Percentiles rank a stretch among this genome's conserved stretches.
Conservation (phyloP, 2,113 vertebrate species). For the Albula goreensis region DNA sequence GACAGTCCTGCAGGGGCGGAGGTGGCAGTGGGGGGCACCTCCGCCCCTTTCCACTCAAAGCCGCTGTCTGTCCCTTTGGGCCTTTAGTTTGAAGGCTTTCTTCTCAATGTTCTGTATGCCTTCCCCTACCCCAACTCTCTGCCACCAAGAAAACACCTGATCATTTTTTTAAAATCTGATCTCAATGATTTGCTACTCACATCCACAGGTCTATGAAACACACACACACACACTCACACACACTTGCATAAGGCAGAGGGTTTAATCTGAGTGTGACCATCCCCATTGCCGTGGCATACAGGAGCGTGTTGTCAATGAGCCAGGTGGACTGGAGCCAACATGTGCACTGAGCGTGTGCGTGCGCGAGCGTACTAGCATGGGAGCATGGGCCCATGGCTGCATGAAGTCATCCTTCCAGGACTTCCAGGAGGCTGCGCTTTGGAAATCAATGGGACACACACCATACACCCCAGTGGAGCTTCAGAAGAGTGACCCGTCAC, state of each 20-base stretch:
- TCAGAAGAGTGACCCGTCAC: background rate
- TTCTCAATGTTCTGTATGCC: background rate
- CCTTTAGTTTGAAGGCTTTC: background rate
- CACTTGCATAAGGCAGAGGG: background rate
- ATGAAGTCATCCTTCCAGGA: background rate
- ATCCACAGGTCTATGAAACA: background rate
- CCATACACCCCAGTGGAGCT: background rate
- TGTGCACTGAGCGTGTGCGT: background rate
- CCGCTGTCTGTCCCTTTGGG: background rate
- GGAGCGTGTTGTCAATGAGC: background rate
- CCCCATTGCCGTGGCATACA: background rate
- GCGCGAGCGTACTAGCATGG: background rate
- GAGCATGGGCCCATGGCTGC: background rate
- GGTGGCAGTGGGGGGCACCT: background rate
- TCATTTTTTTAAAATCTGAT: background rate
- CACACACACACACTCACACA: background rate
- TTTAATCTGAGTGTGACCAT: background rate
- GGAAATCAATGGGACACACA: background rate
- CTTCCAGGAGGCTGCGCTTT: too few relatives aligned
- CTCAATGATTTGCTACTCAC: background rate
- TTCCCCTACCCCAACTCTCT: background rate
- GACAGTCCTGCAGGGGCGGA: background rate
- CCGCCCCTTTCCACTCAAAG: background rate
- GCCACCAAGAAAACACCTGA: background rate
- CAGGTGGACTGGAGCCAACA: background rate